Base-by-base conservation (phyloP, 2,797 vertebrate genomes). In the Antennarius maculatus region DNA sequence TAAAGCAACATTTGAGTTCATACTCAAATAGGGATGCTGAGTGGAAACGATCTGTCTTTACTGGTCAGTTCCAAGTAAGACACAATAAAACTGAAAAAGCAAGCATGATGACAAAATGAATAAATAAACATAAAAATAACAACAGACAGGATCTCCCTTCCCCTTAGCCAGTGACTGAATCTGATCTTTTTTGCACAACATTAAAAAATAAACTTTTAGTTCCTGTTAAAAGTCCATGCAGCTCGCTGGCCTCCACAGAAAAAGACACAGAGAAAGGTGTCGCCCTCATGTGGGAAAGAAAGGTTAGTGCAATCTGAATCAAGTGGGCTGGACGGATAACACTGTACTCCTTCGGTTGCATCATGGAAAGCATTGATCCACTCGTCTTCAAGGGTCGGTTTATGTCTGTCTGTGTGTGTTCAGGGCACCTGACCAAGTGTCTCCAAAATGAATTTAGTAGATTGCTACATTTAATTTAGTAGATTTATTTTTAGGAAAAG, bases 221-320 rank as follows among this genome's bases (percentile, higher is more conserved):
- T 85, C 65, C 74, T 79, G 82, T 87, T 81, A 87, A 85, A 86
- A 79, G 81, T 80, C 80, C 63, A 57, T 50, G 70, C 70, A 87
- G 79, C 85, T 84, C 56, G 51, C 58, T 45, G 47, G 57, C 69
- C 62, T 71, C 41, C 58, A 42, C 7, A 1, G 8, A 46, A 18
- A 59, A 66, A 69, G 45, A 54, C 54, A 49, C 58, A 70, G 67
- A 72, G 71, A 54, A 56, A 81, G 76, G 87, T 67, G 62, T 71
- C 52, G 53, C 82, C 86, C 79, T 72, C 83, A 16, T 56, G 74
- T 86, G 90, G 79, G 1, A 9, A 78, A 62, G 57, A 74, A 74
- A 76, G 62, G 69, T 84, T 86, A 92, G 90, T 91, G 90, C 91
- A 92, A 89, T 80, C 74, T 85, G 77, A 86, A 74, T 72, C 62